phyloP scores from a whole-genome alignment of 1,140 invertebrate species.

The Orchestia grillus region DNA sequence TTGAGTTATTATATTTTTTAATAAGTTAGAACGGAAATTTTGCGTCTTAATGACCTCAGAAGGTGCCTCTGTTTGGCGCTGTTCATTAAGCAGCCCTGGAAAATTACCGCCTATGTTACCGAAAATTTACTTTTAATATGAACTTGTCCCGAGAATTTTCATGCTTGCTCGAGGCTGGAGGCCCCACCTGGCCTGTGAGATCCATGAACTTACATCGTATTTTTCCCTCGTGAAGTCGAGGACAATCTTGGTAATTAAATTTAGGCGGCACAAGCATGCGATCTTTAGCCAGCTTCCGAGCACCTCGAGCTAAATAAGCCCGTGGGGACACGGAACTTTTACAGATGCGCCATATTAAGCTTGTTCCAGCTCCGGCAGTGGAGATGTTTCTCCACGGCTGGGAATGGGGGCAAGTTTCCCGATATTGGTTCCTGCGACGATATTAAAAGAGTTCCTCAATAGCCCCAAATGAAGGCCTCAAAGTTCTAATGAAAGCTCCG shows the following conservation, averaged over 20 bases:
- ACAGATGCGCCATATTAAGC: neutral
- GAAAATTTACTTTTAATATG: neutral
- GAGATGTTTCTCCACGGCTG: neutral
- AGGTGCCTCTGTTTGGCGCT: neutral
- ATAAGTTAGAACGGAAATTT: too few relatives aligned
- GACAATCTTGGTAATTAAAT: neutral
- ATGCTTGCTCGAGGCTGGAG: neutral
- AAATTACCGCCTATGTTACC: neutral
- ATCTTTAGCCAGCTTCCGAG: neutral
- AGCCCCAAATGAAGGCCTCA: neutral
- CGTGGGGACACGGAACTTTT: neutral
- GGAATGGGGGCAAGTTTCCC: neutral
- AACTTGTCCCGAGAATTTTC: neutral
- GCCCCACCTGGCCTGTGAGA: neutral
- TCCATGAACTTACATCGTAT: neutral
- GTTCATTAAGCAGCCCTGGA: neutral
- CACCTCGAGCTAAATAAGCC: neutral
- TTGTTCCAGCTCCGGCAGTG: neutral
- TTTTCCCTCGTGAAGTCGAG: neutral
- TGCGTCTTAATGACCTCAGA: too few relatives aligned
- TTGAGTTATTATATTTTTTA: too few relatives aligned
- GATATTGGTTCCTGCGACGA: neutral
- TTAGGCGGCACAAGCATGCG: neutral
- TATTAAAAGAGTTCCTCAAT: neutral
- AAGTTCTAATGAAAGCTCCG: neutral